Conservation (phyloP, 2,113 vertebrate genomes). For the Condylura cristata region DNA sequence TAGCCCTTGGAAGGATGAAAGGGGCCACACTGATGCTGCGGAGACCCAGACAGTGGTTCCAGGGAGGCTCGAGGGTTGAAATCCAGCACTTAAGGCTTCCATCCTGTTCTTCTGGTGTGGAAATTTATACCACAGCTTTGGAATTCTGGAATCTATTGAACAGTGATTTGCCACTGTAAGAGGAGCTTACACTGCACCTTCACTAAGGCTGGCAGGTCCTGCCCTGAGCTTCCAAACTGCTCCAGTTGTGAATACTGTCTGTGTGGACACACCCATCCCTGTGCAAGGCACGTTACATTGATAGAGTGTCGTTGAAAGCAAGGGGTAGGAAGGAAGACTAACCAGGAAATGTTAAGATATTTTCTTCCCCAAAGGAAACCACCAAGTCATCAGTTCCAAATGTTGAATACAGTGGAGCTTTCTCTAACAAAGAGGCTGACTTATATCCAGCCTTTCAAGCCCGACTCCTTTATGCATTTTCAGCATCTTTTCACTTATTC, state of each 20-base stretch:
- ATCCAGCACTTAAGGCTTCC: background rate
- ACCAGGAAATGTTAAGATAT: background rate
- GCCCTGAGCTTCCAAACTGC: background rate
- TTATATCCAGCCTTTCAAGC: background rate
- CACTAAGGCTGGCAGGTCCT: fast-evolving
- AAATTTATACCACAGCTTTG: background rate
- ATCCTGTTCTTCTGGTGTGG: background rate
- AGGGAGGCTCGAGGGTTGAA: slow-evolving; percentile 22
- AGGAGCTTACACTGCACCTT: fast-evolving
- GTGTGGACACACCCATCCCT: fast-evolving
- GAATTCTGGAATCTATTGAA: background rate
- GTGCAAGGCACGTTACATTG: background rate
- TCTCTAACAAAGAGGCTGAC: background rate
- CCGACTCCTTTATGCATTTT: background rate
- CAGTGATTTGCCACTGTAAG: background rate
- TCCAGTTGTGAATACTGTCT: background rate
- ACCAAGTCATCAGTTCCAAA: background rate
- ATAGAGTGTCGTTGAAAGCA: fast-evolving
- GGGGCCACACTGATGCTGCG: background rate
- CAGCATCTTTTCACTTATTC: background rate
- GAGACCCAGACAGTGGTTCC: slow-evolving; percentile 15
- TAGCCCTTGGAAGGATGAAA: background rate
- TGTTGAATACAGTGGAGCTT: background rate
- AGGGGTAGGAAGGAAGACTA: background rate
- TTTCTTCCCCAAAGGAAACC: slow-evolving; percentile 35